Base-by-base conservation (phyloP, 2,113 vertebrate genomes). In the Erythrocercus mccallii region DNA sequence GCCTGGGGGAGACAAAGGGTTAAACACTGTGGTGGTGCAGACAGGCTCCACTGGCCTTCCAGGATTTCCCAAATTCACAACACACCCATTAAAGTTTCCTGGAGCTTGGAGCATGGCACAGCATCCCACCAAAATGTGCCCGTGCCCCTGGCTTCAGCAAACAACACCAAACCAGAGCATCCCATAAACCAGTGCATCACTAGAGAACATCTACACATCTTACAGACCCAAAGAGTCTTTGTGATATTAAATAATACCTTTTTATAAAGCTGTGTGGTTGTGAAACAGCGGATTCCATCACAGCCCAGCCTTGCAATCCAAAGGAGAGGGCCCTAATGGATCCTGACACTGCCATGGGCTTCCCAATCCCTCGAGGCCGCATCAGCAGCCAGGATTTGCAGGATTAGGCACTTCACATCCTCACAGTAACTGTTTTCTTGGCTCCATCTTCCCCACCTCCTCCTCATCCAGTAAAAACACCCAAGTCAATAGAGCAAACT, bases 121-220 rank as follows among this genome's bases (percentile, higher is more conserved):
- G 31, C 40, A 8, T 3, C 38, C 65, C 2, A 1, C 42, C 19
- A 64, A 40, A 68, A 37, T 0, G 3, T 2, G 1, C 35, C 47
- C 1, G 0, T 48, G 31, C 64, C 20, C 2, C 8, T 2, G 22
- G 40, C n/a, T 47, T 9, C 2, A 62, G 57, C 58, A 27, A 12
- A 25, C 50, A 13, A 6, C 42, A 25, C 33, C 56, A 18, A 81
- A 44, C 1, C 0, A 21, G 60, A 68, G 7, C 1, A 0, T 8
- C 40, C 8, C 53, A 19, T 2, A 24, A 58, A 40, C 5, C 30
- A 20, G 23, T 1, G 5, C 2, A 11, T 20, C 27, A 3, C 25
- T 4, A n/a, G 30, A 40, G 25, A 28, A 54, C 2, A 0, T 3
- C 25, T 7, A 3, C 30, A 2, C 1, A 3, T 11, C n/a, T 48